Conservation (phyloP, 2,113 vertebrate genomes). For the Mustela nigripes region DNA sequence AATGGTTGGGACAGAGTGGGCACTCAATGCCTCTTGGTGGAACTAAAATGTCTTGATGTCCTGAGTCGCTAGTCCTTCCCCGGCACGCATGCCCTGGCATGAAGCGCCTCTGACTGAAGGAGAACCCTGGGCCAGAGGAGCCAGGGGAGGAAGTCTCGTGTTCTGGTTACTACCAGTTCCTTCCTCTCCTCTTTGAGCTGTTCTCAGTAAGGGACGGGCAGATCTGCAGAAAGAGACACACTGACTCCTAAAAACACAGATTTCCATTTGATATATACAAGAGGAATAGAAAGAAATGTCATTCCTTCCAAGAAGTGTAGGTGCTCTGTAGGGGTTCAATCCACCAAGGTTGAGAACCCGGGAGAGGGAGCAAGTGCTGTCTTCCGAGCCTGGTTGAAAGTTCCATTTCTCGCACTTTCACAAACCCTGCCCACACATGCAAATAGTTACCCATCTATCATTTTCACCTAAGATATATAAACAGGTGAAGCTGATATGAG, state of each 20-base stretch:
- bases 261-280: neutral
- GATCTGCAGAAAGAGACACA: neutral
- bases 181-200: neutral
- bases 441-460: neutral
- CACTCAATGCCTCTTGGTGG: neutral
- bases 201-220: neutral
- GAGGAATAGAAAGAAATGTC: neutral
- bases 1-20: neutral
- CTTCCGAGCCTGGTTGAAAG: neutral
- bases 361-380: neutral
- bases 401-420: neutral
- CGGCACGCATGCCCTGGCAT: neutral
- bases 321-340: neutral
- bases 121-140: neutral
- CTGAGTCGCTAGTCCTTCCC: neutral
- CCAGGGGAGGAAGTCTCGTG: accelerated
- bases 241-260: neutral
- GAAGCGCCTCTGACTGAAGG: neutral
- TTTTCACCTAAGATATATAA: slow-evolving; percentile 5
- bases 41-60: neutral
- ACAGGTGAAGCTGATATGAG: slow-evolving; percentile 27
- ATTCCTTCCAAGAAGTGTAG: neutral
- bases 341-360: accelerated
- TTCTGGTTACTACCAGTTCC: neutral
- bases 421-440: neutral